Evolutionary conservation across 2,888 invertebrate genomes (phyloP).

Genomic region (Erynnis tages): DNA sequence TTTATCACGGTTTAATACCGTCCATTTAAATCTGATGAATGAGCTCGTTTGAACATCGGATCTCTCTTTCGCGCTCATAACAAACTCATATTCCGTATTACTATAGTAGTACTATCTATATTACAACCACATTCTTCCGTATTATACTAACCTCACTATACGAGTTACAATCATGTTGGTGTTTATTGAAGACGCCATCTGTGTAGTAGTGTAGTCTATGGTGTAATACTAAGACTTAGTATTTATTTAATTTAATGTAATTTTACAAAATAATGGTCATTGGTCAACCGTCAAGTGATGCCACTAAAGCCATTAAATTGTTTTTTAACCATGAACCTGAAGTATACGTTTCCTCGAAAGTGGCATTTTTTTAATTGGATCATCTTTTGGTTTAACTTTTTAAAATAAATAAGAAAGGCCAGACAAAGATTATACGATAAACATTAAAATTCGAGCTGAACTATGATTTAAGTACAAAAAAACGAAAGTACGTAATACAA

Average conservation of each 20-base stretch:
- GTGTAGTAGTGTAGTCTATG: too few relatives aligned
- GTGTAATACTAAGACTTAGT: too few relatives aligned
- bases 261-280: too few relatives aligned
- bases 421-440: neutral
- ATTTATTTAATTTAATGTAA: too few relatives aligned
- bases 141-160: neutral
- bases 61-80: constrained; percentile 52
- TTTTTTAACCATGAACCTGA: neutral
- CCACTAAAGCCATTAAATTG: neutral
- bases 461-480: neutral
- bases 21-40: neutral
- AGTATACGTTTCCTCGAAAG: too few relatives aligned
- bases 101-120: neutral
- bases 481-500: constrained; percentile 26
- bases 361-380: too few relatives aligned
- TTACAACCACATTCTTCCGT: neutral
- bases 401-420: too few relatives aligned
- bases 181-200: constrained; percentile 2
- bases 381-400: too few relatives aligned
- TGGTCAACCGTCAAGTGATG: too few relatives aligned
- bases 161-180: neutral
- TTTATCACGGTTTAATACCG: constrained; percentile 3
- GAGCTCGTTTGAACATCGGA: constrained; percentile 31
- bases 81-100: neutral
- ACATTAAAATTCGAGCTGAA: too few relatives aligned